A percentile compares a stretch with the other conserved stretches of the same genome.
Conservation (phyloP, 2,888 invertebrate genomes). For the Brenthis ino region DNA sequence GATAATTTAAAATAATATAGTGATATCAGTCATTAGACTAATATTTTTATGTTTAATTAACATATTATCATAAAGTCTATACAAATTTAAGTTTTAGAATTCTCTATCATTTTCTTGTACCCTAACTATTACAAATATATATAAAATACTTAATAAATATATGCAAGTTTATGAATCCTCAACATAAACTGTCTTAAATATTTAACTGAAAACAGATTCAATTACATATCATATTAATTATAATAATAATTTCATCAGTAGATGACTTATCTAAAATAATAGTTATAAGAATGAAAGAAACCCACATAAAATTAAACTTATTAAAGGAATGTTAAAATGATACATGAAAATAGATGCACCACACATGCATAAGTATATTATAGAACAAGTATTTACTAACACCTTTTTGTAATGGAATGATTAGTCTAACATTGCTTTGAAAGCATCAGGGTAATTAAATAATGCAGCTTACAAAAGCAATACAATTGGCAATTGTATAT, state of each 20-base stretch:
- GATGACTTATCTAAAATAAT: not conserved
- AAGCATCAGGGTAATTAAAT: conserved; percentile 23
- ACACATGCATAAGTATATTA: conserved; percentile 23
- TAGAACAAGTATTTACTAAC: conserved; percentile 1
- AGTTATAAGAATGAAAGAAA: not conserved
- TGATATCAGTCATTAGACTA: too few relatives aligned
- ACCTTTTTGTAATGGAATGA: conserved; percentile 2
- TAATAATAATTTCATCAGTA: not conserved
- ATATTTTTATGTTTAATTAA: too few relatives aligned
- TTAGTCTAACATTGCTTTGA: conserved; percentile 26
- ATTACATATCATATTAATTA: not conserved
- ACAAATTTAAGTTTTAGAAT: too few relatives aligned
- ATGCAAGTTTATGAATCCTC: not conserved
- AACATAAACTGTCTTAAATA: too few relatives aligned
- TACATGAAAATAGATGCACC: conserved; percentile 17
- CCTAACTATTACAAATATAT: too few relatives aligned
- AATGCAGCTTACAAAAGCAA: conserved; percentile 26
- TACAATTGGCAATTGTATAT: conserved; percentile 13
- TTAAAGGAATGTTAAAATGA: conserved; percentile 6
- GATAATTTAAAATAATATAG: too few relatives aligned
- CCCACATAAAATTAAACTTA: conserved; percentile 7
- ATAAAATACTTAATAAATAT: too few relatives aligned
- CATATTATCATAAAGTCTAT: too few relatives aligned
- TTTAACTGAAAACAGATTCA: not conserved
- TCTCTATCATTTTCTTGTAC: too few relatives aligned